These are phyloP conservation scores for Diadophis punctatus DNA, from an alignment of 2,113 vertebrate species.

Conservation along the genomic window DNA sequence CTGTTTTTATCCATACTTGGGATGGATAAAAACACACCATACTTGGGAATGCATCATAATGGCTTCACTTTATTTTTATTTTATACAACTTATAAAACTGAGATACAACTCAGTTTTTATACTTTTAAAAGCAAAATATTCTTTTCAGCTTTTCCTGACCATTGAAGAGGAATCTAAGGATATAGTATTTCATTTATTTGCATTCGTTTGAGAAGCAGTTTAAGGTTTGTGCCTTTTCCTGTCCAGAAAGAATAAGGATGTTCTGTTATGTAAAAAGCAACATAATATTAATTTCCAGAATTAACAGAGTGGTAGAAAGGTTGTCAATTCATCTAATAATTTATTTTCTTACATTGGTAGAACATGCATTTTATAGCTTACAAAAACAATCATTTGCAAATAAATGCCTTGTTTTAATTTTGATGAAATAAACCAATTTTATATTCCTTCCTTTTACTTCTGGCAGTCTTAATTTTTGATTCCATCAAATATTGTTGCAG, in stretches of 20 bases:
- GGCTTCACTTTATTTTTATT: not conserved
- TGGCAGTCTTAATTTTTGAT: not conserved
- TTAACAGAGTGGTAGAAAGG: not conserved
- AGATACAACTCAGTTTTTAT: not conserved
- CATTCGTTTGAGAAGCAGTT: not conserved
- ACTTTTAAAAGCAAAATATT: not conserved
- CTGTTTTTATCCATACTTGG: too few species aligned
- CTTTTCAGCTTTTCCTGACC: not conserved
- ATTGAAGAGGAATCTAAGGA: not conserved
- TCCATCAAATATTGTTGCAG: not conserved
- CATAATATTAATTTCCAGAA: not conserved
- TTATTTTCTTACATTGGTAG: not conserved
- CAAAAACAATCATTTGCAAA: not conserved
- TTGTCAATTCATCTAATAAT: not conserved
- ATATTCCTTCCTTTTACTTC: not conserved
- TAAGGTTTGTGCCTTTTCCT: not conserved
- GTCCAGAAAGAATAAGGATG: not conserved
- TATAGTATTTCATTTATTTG: not conserved
- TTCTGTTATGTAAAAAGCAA: not conserved
- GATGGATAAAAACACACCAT: too few species aligned
- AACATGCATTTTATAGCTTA: not conserved
- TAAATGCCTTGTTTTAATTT: not conserved
- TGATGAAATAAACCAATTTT: not conserved
- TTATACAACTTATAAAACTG: too few species aligned
- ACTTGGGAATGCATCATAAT: not conserved